Evolutionary conservation across 2,113 vertebrate species (phyloP), one percentile per base, ranked within the genome.

Genomic region (Dascyllus trimaculatus): DNA sequence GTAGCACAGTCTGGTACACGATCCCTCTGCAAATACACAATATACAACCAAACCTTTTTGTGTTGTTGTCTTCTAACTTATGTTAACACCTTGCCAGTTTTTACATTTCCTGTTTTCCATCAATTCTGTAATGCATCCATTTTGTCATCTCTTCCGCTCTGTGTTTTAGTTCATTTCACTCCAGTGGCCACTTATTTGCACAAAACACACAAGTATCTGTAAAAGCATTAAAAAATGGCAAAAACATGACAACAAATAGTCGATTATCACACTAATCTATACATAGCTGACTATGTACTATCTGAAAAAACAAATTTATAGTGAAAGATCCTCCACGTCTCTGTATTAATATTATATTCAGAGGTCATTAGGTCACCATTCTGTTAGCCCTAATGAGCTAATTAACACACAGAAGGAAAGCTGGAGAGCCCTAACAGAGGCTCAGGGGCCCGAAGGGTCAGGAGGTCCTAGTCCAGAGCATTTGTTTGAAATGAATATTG

Each of bases 1-100:
- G 18, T 11, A 21, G 52, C 68, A 58, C 65, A 67, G 76, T 76
- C 78, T 69, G 73, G 60, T 67, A 73, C 58, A 58, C 45, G 65
- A 6, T 68, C 56, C 15, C 66, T n/a, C 43, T 2, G 26, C 70
- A 65, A 71, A 78, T 13, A 57, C 58, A 32, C 21, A 84, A 43
- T 21, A 46, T 51, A 4, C 53, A 61, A 76, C 29, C 49, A 35
- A 10, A 68, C 72, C 53, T 40, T 53, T 46, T 68, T 49, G 4
- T 11, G 4, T 25, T 35, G n/a, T 66, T 21, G 26, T 71, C 58
- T 7, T 68, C 26, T 1, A 48, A 38, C 61, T 78, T 45, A 17
- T 29, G 17, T 72, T 6, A 40, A 25, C 10, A 48, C 2, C 22
- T 73, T 62, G 24, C 24, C 1, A 14, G 2, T 35, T 26, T 75